These are phyloP conservation scores for Oceanites oceanicus DNA, from an alignment of 2,113 vertebrate species.

Conservation along the genomic window DNA sequence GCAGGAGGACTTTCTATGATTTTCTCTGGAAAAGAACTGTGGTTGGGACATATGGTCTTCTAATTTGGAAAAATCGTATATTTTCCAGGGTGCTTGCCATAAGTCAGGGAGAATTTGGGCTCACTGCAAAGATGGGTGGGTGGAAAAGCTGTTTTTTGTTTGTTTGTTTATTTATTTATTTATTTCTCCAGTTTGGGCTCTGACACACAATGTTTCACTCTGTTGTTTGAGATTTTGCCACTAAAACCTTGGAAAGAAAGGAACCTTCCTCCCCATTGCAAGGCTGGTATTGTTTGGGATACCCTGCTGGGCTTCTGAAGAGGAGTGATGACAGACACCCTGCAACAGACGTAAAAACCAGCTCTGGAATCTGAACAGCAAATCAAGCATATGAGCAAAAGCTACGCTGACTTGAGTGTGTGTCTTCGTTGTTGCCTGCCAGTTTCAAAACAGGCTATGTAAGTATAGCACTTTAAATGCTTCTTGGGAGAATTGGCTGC, in stretches of 20 bases:
- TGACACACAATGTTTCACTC: neutral
- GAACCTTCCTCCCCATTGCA: neutral
- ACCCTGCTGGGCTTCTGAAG: constrained; percentile 28
- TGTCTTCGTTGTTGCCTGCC: neutral
- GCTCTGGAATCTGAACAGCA: constrained; percentile 1
- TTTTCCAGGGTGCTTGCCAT: constrained; percentile 46
- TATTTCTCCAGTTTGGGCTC: neutral
- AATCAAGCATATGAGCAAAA: neutral
- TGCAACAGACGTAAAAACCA: constrained; percentile 7
- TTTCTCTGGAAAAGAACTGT: neutral
- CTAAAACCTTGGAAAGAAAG: constrained; percentile 28
- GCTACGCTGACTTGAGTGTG: neutral
- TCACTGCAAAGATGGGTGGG: neutral
- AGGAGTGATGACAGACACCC: constrained; percentile 37
- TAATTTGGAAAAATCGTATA: neutral
- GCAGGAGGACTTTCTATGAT: neutral
- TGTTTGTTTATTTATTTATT: neutral
- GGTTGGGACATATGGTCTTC: neutral
- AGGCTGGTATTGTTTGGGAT: constrained; percentile 11
- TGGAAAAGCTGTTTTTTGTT: neutral
- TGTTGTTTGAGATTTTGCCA: constrained; percentile 18
- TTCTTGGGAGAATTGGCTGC: neutral
- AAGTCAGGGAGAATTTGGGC: neutral
- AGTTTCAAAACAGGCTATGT: neutral
- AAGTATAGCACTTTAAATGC: neutral